phyloP scores from a whole-genome alignment of 2,888 invertebrate species.

The Strigamia transsilvanica region DNA sequence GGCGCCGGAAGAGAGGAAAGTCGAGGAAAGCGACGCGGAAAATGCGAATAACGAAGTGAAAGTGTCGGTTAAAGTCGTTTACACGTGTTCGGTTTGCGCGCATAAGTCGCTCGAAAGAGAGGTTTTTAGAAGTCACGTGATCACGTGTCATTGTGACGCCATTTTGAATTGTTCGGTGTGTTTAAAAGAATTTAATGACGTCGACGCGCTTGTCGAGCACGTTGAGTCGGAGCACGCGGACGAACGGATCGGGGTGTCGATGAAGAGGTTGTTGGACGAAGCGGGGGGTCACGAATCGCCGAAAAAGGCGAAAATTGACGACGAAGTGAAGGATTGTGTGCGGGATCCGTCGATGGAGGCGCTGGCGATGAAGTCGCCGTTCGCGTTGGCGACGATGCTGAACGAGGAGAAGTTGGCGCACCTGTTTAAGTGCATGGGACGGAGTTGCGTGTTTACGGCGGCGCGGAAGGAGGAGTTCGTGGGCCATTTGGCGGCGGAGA shows the following conservation, averaged over 20 bases:
- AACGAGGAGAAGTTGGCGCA: constrained; percentile 64
- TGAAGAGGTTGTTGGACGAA: not conserved
- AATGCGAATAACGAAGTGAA: not conserved
- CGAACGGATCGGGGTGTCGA: not conserved
- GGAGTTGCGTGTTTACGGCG: constrained; percentile 67
- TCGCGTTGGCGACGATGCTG: constrained; percentile 61
- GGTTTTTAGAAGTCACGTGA: constrained; percentile 54
- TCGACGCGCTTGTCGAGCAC: constrained; percentile 32
- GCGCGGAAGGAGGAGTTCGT: constrained; percentile 62
- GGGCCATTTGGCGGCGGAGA: constrained; percentile 67
- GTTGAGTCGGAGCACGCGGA: constrained; percentile 27
- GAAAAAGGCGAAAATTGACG: not conserved
- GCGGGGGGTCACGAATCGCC: not conserved
- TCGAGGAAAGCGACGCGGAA: not conserved
- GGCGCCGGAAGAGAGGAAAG: not conserved
- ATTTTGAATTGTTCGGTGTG: not conserved
- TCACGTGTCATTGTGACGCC: constrained; percentile 32
- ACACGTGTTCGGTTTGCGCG: constrained; percentile 53
- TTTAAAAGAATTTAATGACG: not conserved
- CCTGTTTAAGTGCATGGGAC: constrained; percentile 70
- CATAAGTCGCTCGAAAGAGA: constrained; percentile 55
- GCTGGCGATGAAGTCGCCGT: constrained; percentile 15
- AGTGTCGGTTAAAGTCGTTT: constrained; percentile 47
- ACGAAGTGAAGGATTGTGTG: not conserved
- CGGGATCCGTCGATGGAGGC: constrained; percentile 31